Conservation (phyloP, 2,113 vertebrate species). For the Sciurus niger region DNA sequence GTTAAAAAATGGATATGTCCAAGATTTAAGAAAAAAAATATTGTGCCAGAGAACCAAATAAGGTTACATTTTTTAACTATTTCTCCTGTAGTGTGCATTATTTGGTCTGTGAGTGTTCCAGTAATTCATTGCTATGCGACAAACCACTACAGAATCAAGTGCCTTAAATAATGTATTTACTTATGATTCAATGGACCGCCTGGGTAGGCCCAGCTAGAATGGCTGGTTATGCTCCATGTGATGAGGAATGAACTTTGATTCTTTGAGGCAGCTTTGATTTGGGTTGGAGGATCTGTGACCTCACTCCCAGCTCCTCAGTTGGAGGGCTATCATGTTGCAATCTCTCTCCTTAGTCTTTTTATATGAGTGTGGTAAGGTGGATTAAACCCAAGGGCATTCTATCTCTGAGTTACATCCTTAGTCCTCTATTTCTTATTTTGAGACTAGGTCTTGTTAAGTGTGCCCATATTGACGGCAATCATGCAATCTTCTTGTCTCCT, state of each 20-base stretch:
- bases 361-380: too few relatives aligned
- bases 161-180: constrained; percentile 6
- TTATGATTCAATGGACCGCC: neutral
- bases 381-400: too few relatives aligned
- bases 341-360: too few relatives aligned
- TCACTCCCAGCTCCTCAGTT: neutral
- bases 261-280: neutral
- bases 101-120: neutral
- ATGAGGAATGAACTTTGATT: neutral
- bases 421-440: too few relatives aligned
- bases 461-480: too few relatives aligned
- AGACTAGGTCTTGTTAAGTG: too few relatives aligned
- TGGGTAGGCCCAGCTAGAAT: neutral
- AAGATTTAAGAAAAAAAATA: neutral
- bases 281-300: neutral
- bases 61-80: too few relatives aligned
- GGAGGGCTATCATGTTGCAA: neutral
- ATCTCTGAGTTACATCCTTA: too few relatives aligned
- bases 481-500: neutral
- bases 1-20: neutral
- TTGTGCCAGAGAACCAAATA: neutral
- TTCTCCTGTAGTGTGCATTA: too few relatives aligned
- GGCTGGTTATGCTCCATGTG: neutral
- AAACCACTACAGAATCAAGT: neutral
- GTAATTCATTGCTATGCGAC: neutral